A percentile compares a stretch with the other conserved stretches of the same genome.
Conservation (phyloP, 1,140 invertebrate genomes). For the Drosophila ironensis region DNA sequence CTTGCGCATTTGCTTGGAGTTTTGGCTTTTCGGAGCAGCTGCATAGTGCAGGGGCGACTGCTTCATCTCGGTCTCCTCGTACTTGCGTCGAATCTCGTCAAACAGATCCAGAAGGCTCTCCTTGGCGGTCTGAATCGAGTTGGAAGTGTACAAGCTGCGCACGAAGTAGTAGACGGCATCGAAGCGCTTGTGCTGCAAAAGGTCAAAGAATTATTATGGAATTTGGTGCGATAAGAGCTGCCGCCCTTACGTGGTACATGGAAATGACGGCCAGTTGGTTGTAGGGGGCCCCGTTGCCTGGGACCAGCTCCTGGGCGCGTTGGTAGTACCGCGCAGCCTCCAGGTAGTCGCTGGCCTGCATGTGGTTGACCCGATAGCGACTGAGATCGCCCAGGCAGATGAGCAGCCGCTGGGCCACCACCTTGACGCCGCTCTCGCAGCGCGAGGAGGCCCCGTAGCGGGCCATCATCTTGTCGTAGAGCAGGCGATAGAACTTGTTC, state of each 20-base stretch:
- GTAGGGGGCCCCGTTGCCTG: slow-evolving; percentile 96
- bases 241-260: slow-evolving; percentile 91
- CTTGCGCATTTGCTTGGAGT: slow-evolving; percentile 82
- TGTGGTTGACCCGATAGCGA: slow-evolving; percentile 93
- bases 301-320: slow-evolving; percentile 96
- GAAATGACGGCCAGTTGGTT: slow-evolving; percentile 97
- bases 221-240: not conserved
- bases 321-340: slow-evolving; percentile 95
- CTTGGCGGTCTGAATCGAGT: slow-evolving; percentile 94
- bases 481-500: slow-evolving; percentile 65
- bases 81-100: slow-evolving; percentile 96
- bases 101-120: slow-evolving; percentile 94
- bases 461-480: slow-evolving; percentile 49
- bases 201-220: slow-evolving; percentile 1
- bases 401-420: slow-evolving; percentile 93
- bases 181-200: slow-evolving; percentile 92
- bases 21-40: slow-evolving; percentile 14
- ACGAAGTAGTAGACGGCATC: slow-evolving; percentile 99
- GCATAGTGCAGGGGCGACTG: slow-evolving; percentile 62
- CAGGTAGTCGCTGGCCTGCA: slow-evolving; percentile 92
- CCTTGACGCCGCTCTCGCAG: slow-evolving; percentile 85
- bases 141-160: slow-evolving; percentile 95
- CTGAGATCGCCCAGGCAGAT: slow-evolving; percentile 95
- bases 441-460: slow-evolving; percentile 82
- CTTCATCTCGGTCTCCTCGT: slow-evolving; percentile 90